Evolutionary conservation across 2,888 invertebrate species (phyloP).

Genomic region (Euzetes globulus): DNA sequence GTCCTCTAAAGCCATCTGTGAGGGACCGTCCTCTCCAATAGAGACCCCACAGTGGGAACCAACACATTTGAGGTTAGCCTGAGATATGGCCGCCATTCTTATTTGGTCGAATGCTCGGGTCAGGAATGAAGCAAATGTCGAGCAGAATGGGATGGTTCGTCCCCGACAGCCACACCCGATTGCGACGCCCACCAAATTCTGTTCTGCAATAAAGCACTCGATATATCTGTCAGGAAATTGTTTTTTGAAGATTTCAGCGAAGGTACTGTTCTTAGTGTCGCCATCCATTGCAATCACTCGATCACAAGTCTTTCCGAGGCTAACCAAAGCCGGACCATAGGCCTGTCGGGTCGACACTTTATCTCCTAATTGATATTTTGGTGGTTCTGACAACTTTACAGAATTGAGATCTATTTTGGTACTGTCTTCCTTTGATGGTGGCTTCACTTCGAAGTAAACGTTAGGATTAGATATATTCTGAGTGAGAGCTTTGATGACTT

Average conservation of each 20-base stretch:
- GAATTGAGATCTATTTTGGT: conserved; percentile 65
- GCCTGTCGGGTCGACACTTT: conserved; percentile 79
- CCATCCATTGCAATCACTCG: conserved; percentile 92
- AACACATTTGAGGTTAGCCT: conserved; percentile 90
- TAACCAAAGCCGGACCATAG: conserved; percentile 87
- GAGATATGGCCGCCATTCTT: conserved; percentile 96
- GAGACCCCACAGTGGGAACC: conserved; percentile 97
- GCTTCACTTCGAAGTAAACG: conserved; percentile 55
- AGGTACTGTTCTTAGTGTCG: conserved; percentile 98
- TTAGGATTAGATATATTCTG: conserved; percentile 49
- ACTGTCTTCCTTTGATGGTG: conserved; percentile 51
- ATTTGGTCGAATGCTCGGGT: conserved; percentile 95
- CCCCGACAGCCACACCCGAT: conserved; percentile 89
- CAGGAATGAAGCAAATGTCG: conserved; percentile 97
- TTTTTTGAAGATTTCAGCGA: conserved; percentile 79
- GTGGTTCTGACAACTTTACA: conserved; percentile 67
- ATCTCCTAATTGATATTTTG: conserved; percentile 62
- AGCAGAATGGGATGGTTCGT: conserved; percentile 85
- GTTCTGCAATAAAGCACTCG: conserved; percentile 98
- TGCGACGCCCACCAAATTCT: conserved; percentile 91
- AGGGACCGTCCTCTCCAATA: conserved; percentile 97
- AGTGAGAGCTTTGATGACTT: conserved; percentile 51
- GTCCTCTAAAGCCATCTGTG: conserved; percentile 99
- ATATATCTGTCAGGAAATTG: conserved; percentile 64
- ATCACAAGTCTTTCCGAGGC: conserved; percentile 60